Base-by-base conservation (phyloP, 2,797 vertebrate species). In the Gobionotothen gibberifrons region DNA sequence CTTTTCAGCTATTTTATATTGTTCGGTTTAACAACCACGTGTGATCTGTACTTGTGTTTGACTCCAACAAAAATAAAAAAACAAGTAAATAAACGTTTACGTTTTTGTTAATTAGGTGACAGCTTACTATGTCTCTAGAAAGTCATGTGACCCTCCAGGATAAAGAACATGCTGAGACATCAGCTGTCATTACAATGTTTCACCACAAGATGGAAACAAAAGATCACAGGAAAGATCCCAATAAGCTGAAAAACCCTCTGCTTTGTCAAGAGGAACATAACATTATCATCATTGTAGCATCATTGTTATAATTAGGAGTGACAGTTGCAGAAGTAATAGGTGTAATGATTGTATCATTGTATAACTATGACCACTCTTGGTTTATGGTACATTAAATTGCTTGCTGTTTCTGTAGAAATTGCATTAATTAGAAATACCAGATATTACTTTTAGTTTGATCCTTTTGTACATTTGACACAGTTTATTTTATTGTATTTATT, bases 161-260 rank as follows among this genome's bases (percentile, higher is more conserved):
- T 3, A 5, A 22, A 16, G 2, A 52, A 19, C 3, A 17, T 46
- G 12, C 22, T 11, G 10, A 53, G 22, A 17, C 46, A 36, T 5
- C 29, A 36, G 60, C 14, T 79, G 84, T 39, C 6, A 47, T 85
- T 77, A 3, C 53, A 9, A 2, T 0, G 0, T 81, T 85, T 84
- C 26, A 60, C 90, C 92, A 90, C 87, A 68, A 89, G 89, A 82
- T 87, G 87, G 88, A 85, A 81, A 79, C 77, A 46, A 73, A 78
- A 62, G 68, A 72, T 69, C 49, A 85, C 51, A 53, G 26, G 60
- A 77, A 76, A 65, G 58, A 65, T 13, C 15, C 9, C 62, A 17
- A 17, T 11, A 12, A 22, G 3, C 21, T 51, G 15, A 66, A 36
- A 8, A 2, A 22, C 17, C 9, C 29, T 52, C 26, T 60, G 26